These are phyloP conservation scores for Siphlonurus alternatus DNA, from an alignment of 2,888 invertebrate genomes.

Conservation along the genomic window DNA sequence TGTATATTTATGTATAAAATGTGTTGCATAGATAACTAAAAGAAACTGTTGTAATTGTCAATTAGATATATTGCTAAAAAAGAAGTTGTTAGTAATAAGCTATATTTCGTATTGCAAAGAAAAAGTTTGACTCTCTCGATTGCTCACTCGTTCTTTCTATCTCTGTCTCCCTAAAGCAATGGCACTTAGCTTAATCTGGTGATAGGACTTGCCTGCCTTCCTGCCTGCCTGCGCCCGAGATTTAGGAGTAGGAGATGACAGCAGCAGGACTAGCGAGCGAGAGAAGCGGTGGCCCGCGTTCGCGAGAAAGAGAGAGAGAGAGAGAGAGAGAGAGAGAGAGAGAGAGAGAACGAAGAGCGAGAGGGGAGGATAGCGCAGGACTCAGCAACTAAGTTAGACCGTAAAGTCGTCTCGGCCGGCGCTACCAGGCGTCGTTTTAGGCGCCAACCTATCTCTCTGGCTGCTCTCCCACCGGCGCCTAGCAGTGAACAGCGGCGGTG, in stretches of 20 bases:
- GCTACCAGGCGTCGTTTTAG: neutral
- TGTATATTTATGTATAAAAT: neutral
- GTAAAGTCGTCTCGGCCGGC: neutral
- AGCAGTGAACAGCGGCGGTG: neutral
- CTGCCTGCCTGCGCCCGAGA: neutral
- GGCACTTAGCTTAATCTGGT: neutral
- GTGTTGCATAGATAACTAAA: neutral
- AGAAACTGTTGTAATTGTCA: neutral
- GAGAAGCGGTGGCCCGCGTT: neutral
- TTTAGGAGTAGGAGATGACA: neutral
- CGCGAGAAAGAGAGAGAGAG: neutral
- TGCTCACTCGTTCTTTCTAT: neutral
- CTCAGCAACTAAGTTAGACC: neutral
- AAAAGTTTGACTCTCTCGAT: neutral
- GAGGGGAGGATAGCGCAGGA: neutral
- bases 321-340: neutral
- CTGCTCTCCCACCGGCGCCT: neutral
- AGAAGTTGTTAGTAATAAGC: neutral
- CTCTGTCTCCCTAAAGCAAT: neutral
- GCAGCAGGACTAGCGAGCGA: neutral
- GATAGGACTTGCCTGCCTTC: neutral
- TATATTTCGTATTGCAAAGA: neutral
- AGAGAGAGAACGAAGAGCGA: neutral
- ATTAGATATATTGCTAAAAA: neutral
- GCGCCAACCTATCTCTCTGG: neutral